Conservation (phyloP, 1,140 invertebrate species). For the Telenomus remus region DNA sequence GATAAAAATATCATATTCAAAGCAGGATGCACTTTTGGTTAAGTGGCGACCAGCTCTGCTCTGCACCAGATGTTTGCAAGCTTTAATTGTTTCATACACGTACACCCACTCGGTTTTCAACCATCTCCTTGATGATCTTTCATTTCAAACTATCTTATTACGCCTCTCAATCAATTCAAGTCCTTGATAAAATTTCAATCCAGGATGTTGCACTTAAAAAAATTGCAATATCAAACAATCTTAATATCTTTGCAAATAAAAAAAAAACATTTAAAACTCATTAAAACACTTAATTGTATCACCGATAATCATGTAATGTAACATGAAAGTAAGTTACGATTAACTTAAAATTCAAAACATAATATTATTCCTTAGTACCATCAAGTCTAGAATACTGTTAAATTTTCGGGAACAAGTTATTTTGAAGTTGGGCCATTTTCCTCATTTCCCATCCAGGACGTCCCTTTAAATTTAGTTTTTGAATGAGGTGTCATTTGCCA, state of each 20-base stretch:
- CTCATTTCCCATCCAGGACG: neutral
- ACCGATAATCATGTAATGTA: too few species aligned
- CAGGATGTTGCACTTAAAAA: neutral
- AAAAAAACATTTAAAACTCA: too few species aligned
- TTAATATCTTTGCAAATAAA: too few species aligned
- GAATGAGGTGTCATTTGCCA: conserved; percentile 17
- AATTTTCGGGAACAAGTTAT: neutral
- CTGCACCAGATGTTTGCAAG: conserved; percentile 22
- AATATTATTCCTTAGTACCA: too few species aligned
- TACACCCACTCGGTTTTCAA: conserved; percentile 16
- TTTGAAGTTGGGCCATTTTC: neutral
- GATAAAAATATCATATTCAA: conserved; percentile 1
- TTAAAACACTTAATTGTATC: too few species aligned
- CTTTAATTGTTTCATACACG: conserved; percentile 31
- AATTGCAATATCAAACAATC: too few species aligned
- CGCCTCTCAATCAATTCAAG: neutral
- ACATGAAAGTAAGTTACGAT: too few species aligned
- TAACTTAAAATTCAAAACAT: too few species aligned
- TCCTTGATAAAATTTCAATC: neutral
- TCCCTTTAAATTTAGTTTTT: conserved; percentile 30
- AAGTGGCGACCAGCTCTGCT: neutral
- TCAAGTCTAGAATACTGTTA: neutral
- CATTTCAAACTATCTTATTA: conserved; percentile 3
- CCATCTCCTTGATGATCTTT: neutral
- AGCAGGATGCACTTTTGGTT: conserved; percentile 15